phyloP scores from a whole-genome alignment of 2,888 invertebrate species.

The Germaria angustata region DNA sequence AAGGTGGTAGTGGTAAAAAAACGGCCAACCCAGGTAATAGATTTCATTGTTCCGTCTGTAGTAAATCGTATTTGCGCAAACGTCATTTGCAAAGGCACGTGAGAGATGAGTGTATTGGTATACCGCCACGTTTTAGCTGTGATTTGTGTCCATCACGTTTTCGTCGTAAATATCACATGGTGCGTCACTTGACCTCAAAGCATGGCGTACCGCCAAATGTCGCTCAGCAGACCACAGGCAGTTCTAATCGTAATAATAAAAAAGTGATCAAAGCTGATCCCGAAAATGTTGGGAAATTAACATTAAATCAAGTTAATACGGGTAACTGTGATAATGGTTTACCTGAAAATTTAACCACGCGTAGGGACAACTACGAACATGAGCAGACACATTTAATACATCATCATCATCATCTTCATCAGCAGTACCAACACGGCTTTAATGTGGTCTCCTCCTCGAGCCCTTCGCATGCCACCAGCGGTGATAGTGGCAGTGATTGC shows the following conservation, averaged over 20 bases:
- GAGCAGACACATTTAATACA: conserved; percentile 5
- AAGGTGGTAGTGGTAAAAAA: not conserved
- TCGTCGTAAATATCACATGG: conserved; percentile 81
- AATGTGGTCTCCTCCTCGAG: conserved; percentile 14
- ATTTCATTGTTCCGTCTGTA: conserved; percentile 82
- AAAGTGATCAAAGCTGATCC: conserved; percentile 58
- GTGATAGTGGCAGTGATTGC: conserved; percentile 59
- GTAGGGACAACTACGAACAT: conserved; percentile 72
- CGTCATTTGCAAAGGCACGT: conserved; percentile 83
- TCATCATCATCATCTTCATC: not conserved
- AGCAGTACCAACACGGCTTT: not conserved
- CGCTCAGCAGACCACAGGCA: conserved; percentile 74
- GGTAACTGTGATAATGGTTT: conserved; percentile 74
- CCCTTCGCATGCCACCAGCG: conserved; percentile 52
- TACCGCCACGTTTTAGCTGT: conserved; percentile 81
- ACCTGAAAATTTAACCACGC: conserved; percentile 78
- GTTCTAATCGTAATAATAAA: conserved; percentile 66
- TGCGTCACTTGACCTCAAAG: conserved; percentile 80
- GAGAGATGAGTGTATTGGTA: conserved; percentile 81
- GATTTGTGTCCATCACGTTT: conserved; percentile 81
- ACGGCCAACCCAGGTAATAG: conserved; percentile 74
- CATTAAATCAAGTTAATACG: not conserved
- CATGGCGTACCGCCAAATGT: conserved; percentile 77
- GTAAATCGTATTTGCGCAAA: conserved; percentile 83
- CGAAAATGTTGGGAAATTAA: conserved; percentile 48